Conservation (phyloP, 2,888 invertebrate genomes). For the Harpagoxenus sublaevis region DNA sequence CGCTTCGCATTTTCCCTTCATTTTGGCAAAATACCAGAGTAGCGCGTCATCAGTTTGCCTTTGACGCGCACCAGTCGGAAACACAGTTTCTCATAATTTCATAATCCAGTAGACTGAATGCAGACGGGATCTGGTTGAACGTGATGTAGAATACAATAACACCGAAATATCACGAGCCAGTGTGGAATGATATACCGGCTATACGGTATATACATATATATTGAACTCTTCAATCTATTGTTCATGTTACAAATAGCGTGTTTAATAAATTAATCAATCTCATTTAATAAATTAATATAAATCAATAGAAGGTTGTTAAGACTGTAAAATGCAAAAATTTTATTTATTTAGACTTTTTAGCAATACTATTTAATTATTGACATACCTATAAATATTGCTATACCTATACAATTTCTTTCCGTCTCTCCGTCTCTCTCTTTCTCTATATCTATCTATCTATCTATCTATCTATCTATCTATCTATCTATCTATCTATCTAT, state of each 20-base stretch:
- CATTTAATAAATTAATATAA: conserved; percentile 12
- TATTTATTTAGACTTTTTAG: not conserved
- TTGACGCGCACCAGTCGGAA: conserved; percentile 37
- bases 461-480: not conserved
- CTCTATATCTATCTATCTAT: not conserved
- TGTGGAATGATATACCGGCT: not conserved
- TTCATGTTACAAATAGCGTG: not conserved
- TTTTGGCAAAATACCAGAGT: conserved; percentile 59
- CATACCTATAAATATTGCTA: not conserved
- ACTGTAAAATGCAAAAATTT: not conserved
- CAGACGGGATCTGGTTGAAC: conserved; percentile 2
- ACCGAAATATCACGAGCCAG: not conserved
- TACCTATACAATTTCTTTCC: not conserved
- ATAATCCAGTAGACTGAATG: conserved; percentile 33
- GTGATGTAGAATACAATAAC: conserved; percentile 32
- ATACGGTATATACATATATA: not conserved
- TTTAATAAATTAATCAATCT: not conserved
- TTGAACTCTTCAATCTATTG: not conserved
- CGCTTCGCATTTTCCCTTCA: conserved; percentile 56
- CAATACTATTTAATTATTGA: not conserved
- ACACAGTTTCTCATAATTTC: conserved; percentile 42
- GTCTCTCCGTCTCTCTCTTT: not conserved
- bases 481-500: not conserved
- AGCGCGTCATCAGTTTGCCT: conserved; percentile 48
- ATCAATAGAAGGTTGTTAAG: not conserved